Base-by-base conservation (phyloP, 2,113 vertebrate species). In the Saimiri boliviensis region DNA sequence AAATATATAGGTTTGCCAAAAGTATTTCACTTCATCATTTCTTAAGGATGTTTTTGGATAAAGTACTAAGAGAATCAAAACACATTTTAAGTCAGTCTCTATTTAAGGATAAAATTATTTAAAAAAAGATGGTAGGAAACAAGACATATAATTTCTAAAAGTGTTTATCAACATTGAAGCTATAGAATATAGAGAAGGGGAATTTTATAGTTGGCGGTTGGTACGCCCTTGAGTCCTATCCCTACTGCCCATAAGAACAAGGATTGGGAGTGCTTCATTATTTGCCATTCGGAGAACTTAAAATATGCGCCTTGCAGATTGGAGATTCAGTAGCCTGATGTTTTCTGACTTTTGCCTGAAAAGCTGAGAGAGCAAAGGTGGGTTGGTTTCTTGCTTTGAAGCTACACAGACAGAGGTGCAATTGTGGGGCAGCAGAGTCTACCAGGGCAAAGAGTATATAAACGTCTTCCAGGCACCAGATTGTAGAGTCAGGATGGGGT, bases 1-100 rank as follows among this genome's bases (percentile, higher is more conserved):
- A 85, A 91, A 88, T 42, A 89, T 73, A 4, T 47, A 58, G 23
- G 7, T 87, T 91, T 86, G 56, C 25, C 42, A 70, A 93, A 86
- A 10, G 1, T 45, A 30, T 58, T 35, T 40, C 16, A 56, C 47
- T 74, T 91, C 35, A 81, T 91, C n/a, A 60, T 87, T 71, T 80
- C 52, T 74, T 92, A 71, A 37, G 12, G 73, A 42, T 79, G 19
- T 47, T 92, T 63, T 94, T 71, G 12, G 5, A 85, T 60, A 82
- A 70, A 77, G 47, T 80, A 74, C n/a, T 60, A 58, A 63, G 27
- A 94, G 42, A 30, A 89, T 60, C 17, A 68, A 84, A 68, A 52
- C 11, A 56, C 2, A 68, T 89, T 54, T 52, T 19, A 79, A 76
- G 42, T 42, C n/a, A 52, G 14, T 96, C 92, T 20, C 10, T 8